Conservation (phyloP, 2,113 vertebrate genomes). For the Pelecanoides urinatrix region DNA sequence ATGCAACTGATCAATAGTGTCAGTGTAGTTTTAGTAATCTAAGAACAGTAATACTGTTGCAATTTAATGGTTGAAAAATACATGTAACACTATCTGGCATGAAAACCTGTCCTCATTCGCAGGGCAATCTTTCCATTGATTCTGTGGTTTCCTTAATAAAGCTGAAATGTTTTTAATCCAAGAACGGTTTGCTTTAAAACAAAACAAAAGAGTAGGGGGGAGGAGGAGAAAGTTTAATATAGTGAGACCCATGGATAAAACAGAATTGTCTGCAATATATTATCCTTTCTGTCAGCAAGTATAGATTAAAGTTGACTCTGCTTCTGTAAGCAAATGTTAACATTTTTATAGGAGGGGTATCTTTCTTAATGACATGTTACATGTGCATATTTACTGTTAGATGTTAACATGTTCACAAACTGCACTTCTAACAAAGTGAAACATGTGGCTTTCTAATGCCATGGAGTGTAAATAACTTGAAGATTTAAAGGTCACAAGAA, state of each 20-base stretch:
- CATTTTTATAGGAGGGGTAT: neutral
- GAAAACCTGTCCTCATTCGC: neutral
- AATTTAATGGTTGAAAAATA: slow-evolving; percentile 1
- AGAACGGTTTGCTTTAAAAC: neutral
- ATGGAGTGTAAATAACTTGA: neutral
- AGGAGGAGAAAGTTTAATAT: neutral
- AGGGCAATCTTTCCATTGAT: neutral
- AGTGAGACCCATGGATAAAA: neutral
- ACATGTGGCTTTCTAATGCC: neutral
- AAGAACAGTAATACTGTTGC: neutral
- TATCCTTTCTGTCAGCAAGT: slow-evolving; percentile 43
- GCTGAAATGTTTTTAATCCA: slow-evolving; percentile 30
- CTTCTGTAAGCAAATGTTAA: neutral
- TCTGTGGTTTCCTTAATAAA: slow-evolving; percentile 20
- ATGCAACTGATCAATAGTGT: neutral
- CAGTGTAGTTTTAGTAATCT: neutral
- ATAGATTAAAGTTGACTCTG: slow-evolving; percentile 22
- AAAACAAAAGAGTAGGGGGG: neutral
- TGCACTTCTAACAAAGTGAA: neutral
- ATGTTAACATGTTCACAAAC: neutral
- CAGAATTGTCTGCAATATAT: neutral
- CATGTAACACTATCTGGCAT: neutral
- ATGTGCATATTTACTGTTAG: slow-evolving; percentile 23
- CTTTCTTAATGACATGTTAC: slow-evolving; percentile 10
- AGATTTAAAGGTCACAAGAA: neutral